Evolutionary conservation across 2,113 vertebrate species (phyloP).

Genomic region (Eptatretus burgeri): DNA sequence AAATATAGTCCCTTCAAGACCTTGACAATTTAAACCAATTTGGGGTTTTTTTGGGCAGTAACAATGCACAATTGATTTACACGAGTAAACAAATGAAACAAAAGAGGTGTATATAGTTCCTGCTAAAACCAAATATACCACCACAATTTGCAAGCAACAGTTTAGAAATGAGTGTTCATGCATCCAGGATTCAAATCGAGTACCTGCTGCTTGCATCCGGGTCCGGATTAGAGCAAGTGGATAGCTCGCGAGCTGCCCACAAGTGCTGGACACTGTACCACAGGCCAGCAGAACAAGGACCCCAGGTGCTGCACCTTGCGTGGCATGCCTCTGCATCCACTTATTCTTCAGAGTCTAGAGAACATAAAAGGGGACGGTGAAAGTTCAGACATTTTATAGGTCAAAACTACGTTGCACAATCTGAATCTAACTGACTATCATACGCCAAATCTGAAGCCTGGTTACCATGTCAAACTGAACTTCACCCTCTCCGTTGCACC

Average conservation of each 20-base stretch:
- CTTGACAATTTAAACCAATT: too few species aligned
- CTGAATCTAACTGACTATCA: too few species aligned
- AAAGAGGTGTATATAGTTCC: background rate
- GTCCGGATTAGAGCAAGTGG: constrained; percentile 68
- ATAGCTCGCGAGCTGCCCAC: constrained; percentile 72
- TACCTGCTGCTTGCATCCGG: constrained; percentile 88
- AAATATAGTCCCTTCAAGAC: too few species aligned
- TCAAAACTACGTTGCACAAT: too few species aligned
- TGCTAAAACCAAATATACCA: background rate
- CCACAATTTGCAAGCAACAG: background rate
- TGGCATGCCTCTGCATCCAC: constrained; percentile 52
- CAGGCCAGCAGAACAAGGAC: constrained; percentile 77
- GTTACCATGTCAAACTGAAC: too few species aligned
- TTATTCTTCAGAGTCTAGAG: constrained; percentile 56
- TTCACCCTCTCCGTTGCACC: too few species aligned
- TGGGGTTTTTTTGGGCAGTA: too few species aligned
- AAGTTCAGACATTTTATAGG: too few species aligned
- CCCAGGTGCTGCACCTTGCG: constrained; percentile 51
- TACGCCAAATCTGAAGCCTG: too few species aligned
- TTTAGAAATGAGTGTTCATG: background rate
- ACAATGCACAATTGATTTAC: too few species aligned
- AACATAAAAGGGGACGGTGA: too few species aligned
- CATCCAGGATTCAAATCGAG: constrained; percentile 1
- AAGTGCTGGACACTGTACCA: constrained; percentile 73
- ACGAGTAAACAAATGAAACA: too few species aligned